Percentiles rank a stretch among this genome's conserved stretches.
Conservation (phyloP, 2,888 invertebrate species). For the Eupeodes luniger region DNA sequence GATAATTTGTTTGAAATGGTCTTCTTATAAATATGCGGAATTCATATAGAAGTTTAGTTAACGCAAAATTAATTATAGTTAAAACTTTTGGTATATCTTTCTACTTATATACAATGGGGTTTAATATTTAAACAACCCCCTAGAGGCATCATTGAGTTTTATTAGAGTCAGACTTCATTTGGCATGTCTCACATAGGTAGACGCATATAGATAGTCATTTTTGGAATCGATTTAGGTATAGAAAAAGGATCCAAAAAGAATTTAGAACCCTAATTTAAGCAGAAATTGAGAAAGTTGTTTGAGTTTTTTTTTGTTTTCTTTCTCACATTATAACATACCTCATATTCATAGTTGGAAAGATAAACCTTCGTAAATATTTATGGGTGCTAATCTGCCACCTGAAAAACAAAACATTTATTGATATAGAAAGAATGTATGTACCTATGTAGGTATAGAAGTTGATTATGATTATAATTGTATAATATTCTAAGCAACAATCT, state of each 20-base stretch:
- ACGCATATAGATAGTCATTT: constrained; percentile 10
- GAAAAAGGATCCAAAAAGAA: neutral
- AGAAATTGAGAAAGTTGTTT: constrained; percentile 22
- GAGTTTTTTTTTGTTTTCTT: neutral
- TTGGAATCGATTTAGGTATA: constrained; percentile 22
- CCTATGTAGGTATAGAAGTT: neutral
- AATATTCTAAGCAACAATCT: constrained; percentile 11
- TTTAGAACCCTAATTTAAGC: neutral
- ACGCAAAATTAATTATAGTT: constrained; percentile 31
- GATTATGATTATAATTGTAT: constrained; percentile 4
- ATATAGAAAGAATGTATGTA: neutral
- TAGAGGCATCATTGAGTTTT: constrained; percentile 6
- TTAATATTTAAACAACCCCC: constrained; percentile 17
- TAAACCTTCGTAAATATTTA: constrained; percentile 22
- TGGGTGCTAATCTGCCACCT: constrained; percentile 52
- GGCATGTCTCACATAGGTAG: neutral
- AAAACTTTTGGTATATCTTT: constrained; percentile 24
- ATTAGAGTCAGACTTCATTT: constrained; percentile 18
- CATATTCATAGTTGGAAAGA: neutral
- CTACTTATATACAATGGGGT: neutral
- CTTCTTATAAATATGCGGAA: constrained; percentile 1
- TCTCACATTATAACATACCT: neutral
- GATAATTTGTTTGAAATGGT: constrained; percentile 21
- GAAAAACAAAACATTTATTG: constrained; percentile 34
- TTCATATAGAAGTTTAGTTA: constrained; percentile 1